Conservation (phyloP, 1,140 invertebrate species). For the Drosophila bipectinata region DNA sequence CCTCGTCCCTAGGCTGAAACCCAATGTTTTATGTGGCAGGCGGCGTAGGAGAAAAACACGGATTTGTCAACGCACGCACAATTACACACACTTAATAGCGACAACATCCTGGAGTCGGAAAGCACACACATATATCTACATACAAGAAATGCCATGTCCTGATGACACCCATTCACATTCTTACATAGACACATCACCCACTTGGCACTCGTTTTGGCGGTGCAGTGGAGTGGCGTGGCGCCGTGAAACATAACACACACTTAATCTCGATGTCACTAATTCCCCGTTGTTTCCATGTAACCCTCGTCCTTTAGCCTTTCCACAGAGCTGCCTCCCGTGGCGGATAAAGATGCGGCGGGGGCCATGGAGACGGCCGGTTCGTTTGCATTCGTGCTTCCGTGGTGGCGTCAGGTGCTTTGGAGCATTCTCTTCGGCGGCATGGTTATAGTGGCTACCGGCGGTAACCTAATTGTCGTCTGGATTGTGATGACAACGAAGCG, state of each 20-base stretch:
- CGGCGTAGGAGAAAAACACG: constrained; percentile 62
- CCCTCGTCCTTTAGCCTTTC: constrained; percentile 17
- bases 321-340: constrained; percentile 38
- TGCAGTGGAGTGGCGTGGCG: constrained; percentile 15
- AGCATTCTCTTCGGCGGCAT: constrained; percentile 92
- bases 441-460: constrained; percentile 95
- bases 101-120: constrained; percentile 48
- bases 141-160: constrained; percentile 9
- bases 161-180: constrained; percentile 26
- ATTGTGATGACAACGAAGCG: constrained; percentile 95
- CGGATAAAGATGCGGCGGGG: constrained; percentile 41
- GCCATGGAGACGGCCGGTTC: constrained; percentile 41
- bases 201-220: constrained; percentile 44
- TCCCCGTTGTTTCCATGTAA: constrained; percentile 44
- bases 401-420: constrained; percentile 94
- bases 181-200: constrained; percentile 54
- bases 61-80: constrained; percentile 78
- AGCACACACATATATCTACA: constrained; percentile 6
- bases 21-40: constrained; percentile 66
- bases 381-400: constrained; percentile 89
- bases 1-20: constrained; percentile 25
- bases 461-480: constrained; percentile 97
- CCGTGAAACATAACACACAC: constrained; percentile 62
- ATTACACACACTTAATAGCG: constrained; percentile 76
- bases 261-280: constrained; percentile 78